Evolutionary conservation across 2,888 invertebrate species (phyloP), one percentile per base, ranked within the genome.

Genomic region (Lasioglossum pauxillum): DNA sequence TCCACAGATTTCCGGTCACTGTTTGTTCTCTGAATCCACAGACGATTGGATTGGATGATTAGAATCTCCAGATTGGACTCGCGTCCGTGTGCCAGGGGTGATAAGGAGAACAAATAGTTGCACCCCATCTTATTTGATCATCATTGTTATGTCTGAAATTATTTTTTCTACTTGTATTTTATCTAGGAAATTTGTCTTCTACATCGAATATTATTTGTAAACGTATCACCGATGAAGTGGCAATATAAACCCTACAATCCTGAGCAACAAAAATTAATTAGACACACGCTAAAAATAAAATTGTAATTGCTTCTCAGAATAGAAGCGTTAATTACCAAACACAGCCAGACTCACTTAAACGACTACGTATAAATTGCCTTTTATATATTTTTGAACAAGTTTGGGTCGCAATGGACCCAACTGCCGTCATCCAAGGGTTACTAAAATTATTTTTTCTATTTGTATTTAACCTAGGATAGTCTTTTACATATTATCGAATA

Each of bases 21-120:
- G 60, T 60, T 60, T 27, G 60, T 12, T 60, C 60, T 27, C 60
- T 27, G 27, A 14, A 16, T 38, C 31, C 19, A 35, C 23, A 23
- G 69, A 69, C 38, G 71, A 71, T 71, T 71, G 71, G 38, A 60
- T 60, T 60, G 27, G 60, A 60, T 60, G 27, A 60, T 60, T 60
- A 60, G 60, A 60, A 60, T 60, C 60, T 60, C 27, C 5, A 60
- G 60, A 27, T 60, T 60, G 60, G 27, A 60, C 60, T 27, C 14
- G 14, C 27, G 60, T 27, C 12, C 60, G 27, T 60, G 27, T 60
- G 27, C 14, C 60, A 27, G 27, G 16, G 27, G 27, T 60, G 60
- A 60, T 60, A 60, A 60, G 27, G 27, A 60, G 60, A 16, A 60
- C 27, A 60, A 60, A 67, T 35, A 31, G 35, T 23, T 35, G 67